Percentiles rank a stretch among this genome's conserved stretches.
Conservation (phyloP, 2,888 invertebrate genomes). For the Dryocosmus kuriphilus region DNA sequence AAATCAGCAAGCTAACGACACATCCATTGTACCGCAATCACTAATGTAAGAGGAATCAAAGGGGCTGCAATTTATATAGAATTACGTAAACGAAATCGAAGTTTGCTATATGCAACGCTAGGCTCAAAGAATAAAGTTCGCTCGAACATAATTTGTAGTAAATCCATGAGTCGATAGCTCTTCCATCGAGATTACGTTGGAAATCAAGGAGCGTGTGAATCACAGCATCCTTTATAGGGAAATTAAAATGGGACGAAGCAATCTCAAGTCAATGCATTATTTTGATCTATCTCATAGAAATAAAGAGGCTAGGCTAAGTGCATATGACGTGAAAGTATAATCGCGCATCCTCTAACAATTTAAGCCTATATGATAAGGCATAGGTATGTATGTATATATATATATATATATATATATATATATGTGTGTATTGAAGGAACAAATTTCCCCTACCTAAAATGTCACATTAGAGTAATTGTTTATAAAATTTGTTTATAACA, state of each 20-base stretch:
- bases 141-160: slow-evolving; percentile 30
- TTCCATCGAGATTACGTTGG: slow-evolving; percentile 31
- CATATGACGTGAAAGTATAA: slow-evolving; percentile 14
- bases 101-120: not conserved
- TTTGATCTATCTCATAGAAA: not conserved
- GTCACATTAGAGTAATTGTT: no score
- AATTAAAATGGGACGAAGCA: slow-evolving; percentile 48
- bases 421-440: no score
- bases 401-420: no score
- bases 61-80: slow-evolving; percentile 10
- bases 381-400: no score
- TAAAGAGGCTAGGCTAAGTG: not conserved
- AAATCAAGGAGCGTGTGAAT: slow-evolving; percentile 62
- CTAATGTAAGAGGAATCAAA: slow-evolving; percentile 1
- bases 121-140: slow-evolving; percentile 27
- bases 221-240: slow-evolving; percentile 55
- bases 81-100: slow-evolving; percentile 10
- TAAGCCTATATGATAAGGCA: not conserved
- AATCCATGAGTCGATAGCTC: slow-evolving; percentile 31
- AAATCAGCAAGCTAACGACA: no score
- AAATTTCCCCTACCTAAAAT: no score
- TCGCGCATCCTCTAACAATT: not conserved
- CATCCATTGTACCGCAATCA: no score
- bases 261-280: slow-evolving; percentile 47
- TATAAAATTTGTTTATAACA: no score